Evolutionary conservation across 2,113 vertebrate genomes (phyloP).

Genomic region (Calyptomena viridis): DNA sequence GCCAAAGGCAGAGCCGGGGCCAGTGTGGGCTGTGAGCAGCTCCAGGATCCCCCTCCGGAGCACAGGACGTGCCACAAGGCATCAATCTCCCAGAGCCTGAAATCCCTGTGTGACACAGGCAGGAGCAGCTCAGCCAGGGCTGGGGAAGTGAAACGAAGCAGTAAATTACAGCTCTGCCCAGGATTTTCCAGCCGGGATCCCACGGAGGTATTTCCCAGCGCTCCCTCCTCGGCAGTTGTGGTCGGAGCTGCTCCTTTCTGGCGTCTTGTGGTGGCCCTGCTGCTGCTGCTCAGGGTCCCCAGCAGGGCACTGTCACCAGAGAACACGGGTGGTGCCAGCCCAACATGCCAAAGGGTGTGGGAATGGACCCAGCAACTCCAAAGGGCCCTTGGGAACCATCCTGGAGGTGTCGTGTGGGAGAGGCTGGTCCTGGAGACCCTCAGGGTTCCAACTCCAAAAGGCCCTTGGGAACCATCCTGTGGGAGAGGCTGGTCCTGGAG

Average conservation of each 20-base stretch:
- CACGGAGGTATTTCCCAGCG: neutral
- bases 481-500: neutral
- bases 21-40: neutral
- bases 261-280: neutral
- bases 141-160: neutral
- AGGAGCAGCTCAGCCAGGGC: neutral
- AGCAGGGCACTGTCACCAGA: neutral
- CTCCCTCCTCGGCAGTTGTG: neutral
- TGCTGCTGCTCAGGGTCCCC: neutral
- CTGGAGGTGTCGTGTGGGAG: accelerated
- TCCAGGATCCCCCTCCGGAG: neutral
- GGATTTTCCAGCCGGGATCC: neutral
- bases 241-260: slow-evolving; percentile 8
- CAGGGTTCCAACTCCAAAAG: too few relatives aligned
- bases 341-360: neutral
- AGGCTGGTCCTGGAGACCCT: neutral
- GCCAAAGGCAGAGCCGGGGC: neutral
- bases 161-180: slow-evolving; percentile 22
- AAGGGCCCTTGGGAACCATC: neutral
- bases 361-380: accelerated
- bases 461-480: too few relatives aligned
- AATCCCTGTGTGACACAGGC: neutral
- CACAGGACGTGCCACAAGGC: slow-evolving; percentile 2
- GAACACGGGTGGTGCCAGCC: neutral
- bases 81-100: neutral